Percentiles rank a stretch among this genome's conserved stretches.
Conservation (phyloP, 53 echinoderm and acorn worm species). For the Crossaster papposus region DNA sequence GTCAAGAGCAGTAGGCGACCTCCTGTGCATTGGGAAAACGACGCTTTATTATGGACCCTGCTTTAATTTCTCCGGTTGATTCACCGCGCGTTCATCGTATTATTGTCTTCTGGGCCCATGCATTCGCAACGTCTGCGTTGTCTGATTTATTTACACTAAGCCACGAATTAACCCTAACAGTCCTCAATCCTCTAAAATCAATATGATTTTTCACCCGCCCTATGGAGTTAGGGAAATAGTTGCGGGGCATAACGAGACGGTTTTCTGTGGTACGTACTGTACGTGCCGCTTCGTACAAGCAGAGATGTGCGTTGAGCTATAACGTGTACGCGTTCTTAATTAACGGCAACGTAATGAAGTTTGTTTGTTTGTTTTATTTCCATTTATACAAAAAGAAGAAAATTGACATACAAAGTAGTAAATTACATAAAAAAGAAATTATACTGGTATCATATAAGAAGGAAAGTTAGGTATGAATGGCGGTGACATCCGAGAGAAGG, state of each 20-base stretch:
- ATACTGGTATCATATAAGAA: too few relatives aligned
- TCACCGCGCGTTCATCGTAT: neutral
- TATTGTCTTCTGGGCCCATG: neutral
- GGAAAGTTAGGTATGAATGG: too few relatives aligned
- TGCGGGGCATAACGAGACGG: too few relatives aligned
- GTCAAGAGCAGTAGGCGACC: neutral
- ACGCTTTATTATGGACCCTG: neutral
- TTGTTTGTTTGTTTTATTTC: too few relatives aligned
- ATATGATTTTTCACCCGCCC: too few relatives aligned
- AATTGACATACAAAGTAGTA: too few relatives aligned
- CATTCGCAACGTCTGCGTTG: neutral
- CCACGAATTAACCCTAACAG: too few relatives aligned
- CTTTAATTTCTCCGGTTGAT: neutral
- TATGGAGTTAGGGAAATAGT: neutral
- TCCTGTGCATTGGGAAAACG: neutral
- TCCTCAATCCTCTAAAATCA: too few relatives aligned
- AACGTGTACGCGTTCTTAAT: neutral
- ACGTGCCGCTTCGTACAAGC: neutral
- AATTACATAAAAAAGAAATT: too few relatives aligned
- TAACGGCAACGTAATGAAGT: neutral
- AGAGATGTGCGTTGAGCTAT: neutral
- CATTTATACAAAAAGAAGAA: too few relatives aligned
- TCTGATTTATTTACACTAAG: neutral
- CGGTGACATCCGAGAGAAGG: too few relatives aligned
- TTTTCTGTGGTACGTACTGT: too few relatives aligned